phyloP scores from a whole-genome alignment of 2,797 vertebrate species.

The Muscicapa striata region DNA sequence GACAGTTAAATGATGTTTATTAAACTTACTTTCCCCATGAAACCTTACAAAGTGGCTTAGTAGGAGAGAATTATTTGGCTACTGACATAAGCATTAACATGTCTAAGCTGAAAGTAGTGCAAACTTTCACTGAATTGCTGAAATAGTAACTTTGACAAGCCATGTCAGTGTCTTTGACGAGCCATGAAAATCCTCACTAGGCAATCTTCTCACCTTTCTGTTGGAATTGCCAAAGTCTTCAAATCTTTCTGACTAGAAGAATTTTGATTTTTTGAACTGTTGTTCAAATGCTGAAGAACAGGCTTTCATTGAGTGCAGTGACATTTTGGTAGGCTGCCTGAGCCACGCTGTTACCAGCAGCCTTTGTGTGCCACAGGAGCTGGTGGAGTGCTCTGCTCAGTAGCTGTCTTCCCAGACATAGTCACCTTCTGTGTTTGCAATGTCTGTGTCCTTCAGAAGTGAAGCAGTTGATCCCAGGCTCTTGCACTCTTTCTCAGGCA shows the following conservation, averaged over 20 bases:
- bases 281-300: neutral
- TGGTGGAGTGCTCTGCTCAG: neutral
- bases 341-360: neutral
- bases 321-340: neutral
- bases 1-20: neutral
- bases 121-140: neutral
- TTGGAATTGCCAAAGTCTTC: neutral
- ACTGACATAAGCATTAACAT: neutral
- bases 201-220: neutral
- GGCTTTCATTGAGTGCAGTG: neutral
- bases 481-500: neutral
- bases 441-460: fast-evolving
- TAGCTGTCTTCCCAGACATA: neutral
- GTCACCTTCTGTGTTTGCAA: neutral
- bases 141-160: neutral
- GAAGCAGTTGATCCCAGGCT: neutral
- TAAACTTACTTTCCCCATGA: neutral
- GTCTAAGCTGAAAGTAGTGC: neutral
- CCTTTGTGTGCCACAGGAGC: neutral
- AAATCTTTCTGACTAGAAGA: neutral
- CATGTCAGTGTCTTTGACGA: neutral
- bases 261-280: neutral
- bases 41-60: neutral
- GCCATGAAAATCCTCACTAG: neutral
- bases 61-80: neutral